Percentiles rank a stretch among this genome's conserved stretches.
Conservation (phyloP, 2,888 invertebrate species). For the Amiota communis region DNA sequence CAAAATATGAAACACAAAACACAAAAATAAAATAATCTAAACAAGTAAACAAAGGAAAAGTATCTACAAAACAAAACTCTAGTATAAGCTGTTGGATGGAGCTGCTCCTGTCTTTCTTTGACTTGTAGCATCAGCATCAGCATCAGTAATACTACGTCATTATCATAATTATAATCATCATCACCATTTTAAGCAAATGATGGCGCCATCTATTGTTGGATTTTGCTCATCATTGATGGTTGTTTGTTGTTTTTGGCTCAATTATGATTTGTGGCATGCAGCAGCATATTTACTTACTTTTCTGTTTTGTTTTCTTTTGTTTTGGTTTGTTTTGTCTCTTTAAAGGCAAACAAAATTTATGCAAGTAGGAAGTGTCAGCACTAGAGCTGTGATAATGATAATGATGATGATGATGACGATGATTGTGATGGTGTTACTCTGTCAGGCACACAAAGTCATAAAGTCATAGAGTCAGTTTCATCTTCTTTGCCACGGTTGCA, state of each 20-base stretch:
- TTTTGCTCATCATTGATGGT: neutral
- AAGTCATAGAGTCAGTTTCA: no score
- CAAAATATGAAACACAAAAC: no score
- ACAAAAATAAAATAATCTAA: no score
- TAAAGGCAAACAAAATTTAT: conserved; percentile 47
- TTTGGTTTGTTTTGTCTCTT: neutral
- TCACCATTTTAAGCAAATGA: neutral
- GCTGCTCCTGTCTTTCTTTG: no score
- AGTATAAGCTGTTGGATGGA: no score
- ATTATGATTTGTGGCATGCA: neutral
- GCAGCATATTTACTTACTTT: neutral
- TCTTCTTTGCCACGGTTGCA: no score
- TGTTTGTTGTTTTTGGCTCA: neutral
- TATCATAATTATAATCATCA: no score
- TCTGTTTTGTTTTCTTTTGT: neutral
- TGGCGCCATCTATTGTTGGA: conserved; percentile 5
- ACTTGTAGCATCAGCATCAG: no score
- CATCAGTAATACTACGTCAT: no score
- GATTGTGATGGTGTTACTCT: conserved; percentile 16
- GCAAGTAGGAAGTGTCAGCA: conserved; percentile 56
- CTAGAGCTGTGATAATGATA: neutral
- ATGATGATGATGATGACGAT: conserved; percentile 1
- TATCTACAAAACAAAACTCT: no score
- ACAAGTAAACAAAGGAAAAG: no score
- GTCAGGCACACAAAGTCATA: no score